Evolutionary conservation across 2,888 invertebrate genomes (phyloP).

Genomic region (Sarcophaga variegata): DNA sequence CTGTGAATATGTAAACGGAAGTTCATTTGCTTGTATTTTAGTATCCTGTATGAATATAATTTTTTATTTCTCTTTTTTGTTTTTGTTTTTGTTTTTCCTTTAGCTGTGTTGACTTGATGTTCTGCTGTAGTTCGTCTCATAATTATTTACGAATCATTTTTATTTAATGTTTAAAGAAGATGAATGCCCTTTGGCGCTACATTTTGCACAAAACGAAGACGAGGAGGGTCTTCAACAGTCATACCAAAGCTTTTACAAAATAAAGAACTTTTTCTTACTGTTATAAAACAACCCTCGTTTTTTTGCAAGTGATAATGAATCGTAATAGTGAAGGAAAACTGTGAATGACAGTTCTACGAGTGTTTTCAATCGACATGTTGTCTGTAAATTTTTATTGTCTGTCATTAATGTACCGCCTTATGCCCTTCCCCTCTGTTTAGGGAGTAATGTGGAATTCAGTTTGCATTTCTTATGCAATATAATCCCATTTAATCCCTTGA

Average conservation of each 20-base stretch:
- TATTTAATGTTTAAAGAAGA: constrained; percentile 55
- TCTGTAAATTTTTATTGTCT: constrained; percentile 56
- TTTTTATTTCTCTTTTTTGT: background rate
- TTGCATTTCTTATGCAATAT: no score
- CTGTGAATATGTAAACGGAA: constrained; percentile 58
- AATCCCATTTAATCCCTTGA: no score
- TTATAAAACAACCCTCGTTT: no score
- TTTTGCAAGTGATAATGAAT: no score
- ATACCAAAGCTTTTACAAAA: background rate
- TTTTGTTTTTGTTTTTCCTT: background rate
- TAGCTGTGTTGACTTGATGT: constrained; percentile 16
- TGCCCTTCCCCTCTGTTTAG: no score
- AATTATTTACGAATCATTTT: constrained; percentile 48
- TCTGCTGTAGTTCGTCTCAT: background rate
- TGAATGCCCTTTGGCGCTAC: constrained; percentile 62
- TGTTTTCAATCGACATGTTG: constrained; percentile 62
- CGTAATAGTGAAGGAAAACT: no score
- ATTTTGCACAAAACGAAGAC: background rate
- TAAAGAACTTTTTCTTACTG: no score
- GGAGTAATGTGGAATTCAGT: no score
- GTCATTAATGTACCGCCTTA: constrained; percentile 39
- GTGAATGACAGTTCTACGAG: no score
- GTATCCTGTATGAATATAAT: constrained; percentile 51
- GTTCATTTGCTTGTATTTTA: constrained; percentile 64
- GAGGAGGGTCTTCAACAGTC: background rate